Base-by-base conservation (phyloP, 53 echinoderm and acorn worm genomes). In the Echinarachnius parma region DNA sequence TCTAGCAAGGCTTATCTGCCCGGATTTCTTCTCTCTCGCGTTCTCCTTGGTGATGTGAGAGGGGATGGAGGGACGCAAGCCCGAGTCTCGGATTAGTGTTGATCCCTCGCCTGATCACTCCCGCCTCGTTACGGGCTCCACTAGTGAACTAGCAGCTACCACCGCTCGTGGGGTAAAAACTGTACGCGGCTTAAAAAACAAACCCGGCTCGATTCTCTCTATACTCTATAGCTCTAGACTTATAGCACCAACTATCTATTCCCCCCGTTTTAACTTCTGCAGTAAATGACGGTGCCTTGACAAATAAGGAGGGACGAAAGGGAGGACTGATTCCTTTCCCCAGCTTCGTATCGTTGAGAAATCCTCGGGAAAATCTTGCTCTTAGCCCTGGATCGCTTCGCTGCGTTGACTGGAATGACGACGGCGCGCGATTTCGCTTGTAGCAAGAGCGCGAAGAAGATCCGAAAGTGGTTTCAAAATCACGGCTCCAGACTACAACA, bases 121-220 rank as follows among this genome's bases (percentile, higher is more conserved):
- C 74, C 74, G 74, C 74, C 74, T 72, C 56, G 74, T 72, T 55
- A 72, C 57, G 74, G n/a, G 36, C 55, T 56, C 55, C 56, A 39
- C 56, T 72, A 72, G 74, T 39, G 56, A 56, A 25, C 74, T 22
- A 36, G 74, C 74, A 36, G 22, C 56, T n/a, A n/a, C n/a, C n/a
- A n/a, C n/a, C n/a, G n/a, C n/a, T n/a, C n/a, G n/a, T n/a, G n/a
- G 74, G 74, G 74, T 57, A 69, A 57, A 72, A n/a, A n/a, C n/a
- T 72, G 74, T 72, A 44, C 74, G 74, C 39, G 56, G 74, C 74
- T 72, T 72, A 72, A 72, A 72, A 72, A 22, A 52, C 69, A 33
- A 50, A 53, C 68, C 34, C 21, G 50, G 68, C 31, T 53, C 53
- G 4, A 21, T 19, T 31, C 50, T 68, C 68, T 31, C 25, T 36